Evolutionary conservation across 2,113 vertebrate genomes (phyloP).

Genomic region (Salvelinus namaycush): DNA sequence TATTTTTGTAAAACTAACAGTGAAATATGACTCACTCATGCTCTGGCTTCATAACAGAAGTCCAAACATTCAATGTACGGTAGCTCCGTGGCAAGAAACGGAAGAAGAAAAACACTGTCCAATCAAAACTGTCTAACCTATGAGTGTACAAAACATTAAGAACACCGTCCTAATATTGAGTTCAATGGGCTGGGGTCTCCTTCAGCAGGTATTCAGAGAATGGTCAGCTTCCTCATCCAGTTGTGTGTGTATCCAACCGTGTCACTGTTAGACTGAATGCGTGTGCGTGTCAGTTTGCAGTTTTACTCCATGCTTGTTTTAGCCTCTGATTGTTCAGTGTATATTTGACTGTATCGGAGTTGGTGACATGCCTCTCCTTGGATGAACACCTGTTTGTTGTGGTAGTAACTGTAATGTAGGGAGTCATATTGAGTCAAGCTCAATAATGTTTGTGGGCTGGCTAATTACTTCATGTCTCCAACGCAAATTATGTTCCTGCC

Average conservation of each 20-base stretch:
- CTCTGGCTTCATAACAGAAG: too few relatives aligned
- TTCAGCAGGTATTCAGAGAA: neutral
- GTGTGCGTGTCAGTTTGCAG: neutral
- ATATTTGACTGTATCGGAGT: neutral
- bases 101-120: too few relatives aligned
- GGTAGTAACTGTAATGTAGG: conserved; percentile 10
- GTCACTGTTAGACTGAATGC: too few relatives aligned
- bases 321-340: neutral
- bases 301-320: neutral
- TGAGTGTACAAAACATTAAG: too few relatives aligned
- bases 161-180: too few relatives aligned
- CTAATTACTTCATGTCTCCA: conserved; percentile 42
- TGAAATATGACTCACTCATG: too few relatives aligned
- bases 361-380: neutral
- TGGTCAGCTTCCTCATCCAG: neutral
- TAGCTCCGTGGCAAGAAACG: too few relatives aligned
- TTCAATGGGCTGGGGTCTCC: neutral
- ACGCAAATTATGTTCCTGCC: conserved; percentile 23
- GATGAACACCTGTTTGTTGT: conserved; percentile 28
- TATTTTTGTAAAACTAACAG: too few relatives aligned
- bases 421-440: conserved; percentile 30
- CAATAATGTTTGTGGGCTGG: conserved; percentile 43
- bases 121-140: too few relatives aligned
- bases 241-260: neutral
- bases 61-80: too few relatives aligned